Evolutionary conservation across 2,113 vertebrate species (phyloP).

Genomic region (Arizona elegans): DNA sequence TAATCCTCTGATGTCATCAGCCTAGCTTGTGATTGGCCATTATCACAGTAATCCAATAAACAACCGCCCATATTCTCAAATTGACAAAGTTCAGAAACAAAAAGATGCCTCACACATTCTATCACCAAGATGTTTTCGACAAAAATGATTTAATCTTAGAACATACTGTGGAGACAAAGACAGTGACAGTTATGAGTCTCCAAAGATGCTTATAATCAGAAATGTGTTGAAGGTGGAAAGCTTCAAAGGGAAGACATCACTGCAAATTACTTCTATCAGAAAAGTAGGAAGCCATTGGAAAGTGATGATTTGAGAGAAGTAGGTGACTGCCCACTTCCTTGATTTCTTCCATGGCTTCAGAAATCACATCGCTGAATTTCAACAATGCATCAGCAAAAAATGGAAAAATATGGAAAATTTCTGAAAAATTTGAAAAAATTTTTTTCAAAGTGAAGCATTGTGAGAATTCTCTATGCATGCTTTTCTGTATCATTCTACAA

Average conservation of each 20-base stretch:
- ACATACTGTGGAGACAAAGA: background rate
- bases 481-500: background rate
- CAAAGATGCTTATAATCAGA: background rate
- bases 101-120: slow-evolving; percentile 7
- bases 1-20: background rate
- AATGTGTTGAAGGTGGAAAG: background rate
- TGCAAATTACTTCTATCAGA: background rate
- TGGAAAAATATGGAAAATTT: too few relatives aligned
- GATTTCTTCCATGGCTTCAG: background rate
- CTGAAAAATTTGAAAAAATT: too few relatives aligned
- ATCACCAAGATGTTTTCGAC: background rate
- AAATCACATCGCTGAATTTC: background rate
- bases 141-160: background rate
- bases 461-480: background rate
- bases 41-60: background rate
- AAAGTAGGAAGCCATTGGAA: background rate
- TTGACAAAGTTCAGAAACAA: background rate
- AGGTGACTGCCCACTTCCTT: background rate
- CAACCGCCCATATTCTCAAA: background rate
- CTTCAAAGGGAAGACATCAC: background rate
- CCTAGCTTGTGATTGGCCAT: background rate
- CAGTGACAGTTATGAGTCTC: background rate
- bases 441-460: background rate
- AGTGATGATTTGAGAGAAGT: background rate
- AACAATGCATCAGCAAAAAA: background rate